Evolutionary conservation across 1,140 invertebrate species (phyloP), one percentile per base, ranked within the genome.

Genomic region (Lysiphlebus fabarum): DNA sequence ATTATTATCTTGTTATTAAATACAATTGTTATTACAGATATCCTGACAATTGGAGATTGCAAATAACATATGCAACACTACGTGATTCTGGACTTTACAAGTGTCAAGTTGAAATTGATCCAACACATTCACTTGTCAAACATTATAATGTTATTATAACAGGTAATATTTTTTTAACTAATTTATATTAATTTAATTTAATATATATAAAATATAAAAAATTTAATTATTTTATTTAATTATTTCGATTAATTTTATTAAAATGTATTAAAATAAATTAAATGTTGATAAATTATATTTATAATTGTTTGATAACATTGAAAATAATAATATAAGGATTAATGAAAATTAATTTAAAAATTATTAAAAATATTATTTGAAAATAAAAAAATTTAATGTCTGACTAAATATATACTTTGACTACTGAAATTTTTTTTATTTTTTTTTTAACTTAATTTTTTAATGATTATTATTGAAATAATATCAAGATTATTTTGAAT

Each of bases 71-170:
- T 65, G 87, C 89, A 33, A 86, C 85, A 47, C 81, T 84, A 55
- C 82, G 85, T 45, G 90, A 92, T 67, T 88, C 86, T 33, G 90
- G 90, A 11, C 78, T 88, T 9, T 93, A 92, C 75, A 89, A 91
- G 81, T 93, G 90, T 76, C 90, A 92, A 85, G 88, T 93, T 66
- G 87, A 89, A 7, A 92, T 90, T 40, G 89, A 91, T 79, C 90
- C 90, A n/a, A 86, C 89, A 55, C 78, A 53, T 38, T 59, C 53
- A 1, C 70, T 74, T 59, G 75, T 78, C 37, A 73, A 74, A 56
- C 71, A 70, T 56, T 73, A 80, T 12, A 72, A 75, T 51, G 74
- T 82, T 38, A 72, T 68, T 53, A 73, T 82, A 36, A 77, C 77
- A 62, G 79, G 80, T 81, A 66, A 72, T 61, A 61, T 47, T 12